Conservation (phyloP, 2,113 vertebrate genomes). For the Pithys albifrons region DNA sequence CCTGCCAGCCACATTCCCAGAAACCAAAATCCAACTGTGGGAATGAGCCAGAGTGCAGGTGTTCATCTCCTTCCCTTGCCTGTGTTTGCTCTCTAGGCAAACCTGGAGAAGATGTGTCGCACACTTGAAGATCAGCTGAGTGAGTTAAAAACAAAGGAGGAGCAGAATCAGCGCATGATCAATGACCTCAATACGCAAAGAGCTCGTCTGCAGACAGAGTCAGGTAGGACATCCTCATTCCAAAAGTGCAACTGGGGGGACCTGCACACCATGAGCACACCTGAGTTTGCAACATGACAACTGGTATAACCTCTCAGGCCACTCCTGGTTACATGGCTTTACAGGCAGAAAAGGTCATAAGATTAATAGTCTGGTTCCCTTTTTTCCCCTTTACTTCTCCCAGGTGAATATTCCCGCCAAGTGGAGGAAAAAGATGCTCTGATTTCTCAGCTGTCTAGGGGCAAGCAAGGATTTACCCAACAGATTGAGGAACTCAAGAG, state of each 20-base stretch:
- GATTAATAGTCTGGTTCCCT: no score
- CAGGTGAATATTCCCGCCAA: background rate
- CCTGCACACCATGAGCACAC: no score
- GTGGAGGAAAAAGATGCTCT: background rate
- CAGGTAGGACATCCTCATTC: constrained; percentile 60
- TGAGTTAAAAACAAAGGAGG: constrained; percentile 85
- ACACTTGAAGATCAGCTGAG: constrained; percentile 89
- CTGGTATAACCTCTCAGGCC: background rate
- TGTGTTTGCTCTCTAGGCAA: constrained; percentile 69
- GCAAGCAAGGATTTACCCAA: background rate
- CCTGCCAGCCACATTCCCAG: background rate
- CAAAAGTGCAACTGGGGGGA: background rate
- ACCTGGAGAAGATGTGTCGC: constrained; percentile 88
- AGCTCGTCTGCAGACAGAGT: constrained; percentile 84
- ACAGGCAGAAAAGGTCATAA: background rate
- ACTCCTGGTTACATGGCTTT: background rate
- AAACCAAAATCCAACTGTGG: background rate
- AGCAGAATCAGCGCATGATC: constrained; percentile 84
- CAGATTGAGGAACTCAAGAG: background rate
- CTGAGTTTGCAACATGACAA: background rate
- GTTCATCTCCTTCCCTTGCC: background rate
- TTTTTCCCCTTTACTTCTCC: background rate
- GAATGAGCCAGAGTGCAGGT: background rate
- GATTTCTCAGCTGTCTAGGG: background rate
- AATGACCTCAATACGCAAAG: constrained; percentile 80